phyloP scores from a whole-genome alignment of 2,888 invertebrate species.

The Pemphredon lugubris region DNA sequence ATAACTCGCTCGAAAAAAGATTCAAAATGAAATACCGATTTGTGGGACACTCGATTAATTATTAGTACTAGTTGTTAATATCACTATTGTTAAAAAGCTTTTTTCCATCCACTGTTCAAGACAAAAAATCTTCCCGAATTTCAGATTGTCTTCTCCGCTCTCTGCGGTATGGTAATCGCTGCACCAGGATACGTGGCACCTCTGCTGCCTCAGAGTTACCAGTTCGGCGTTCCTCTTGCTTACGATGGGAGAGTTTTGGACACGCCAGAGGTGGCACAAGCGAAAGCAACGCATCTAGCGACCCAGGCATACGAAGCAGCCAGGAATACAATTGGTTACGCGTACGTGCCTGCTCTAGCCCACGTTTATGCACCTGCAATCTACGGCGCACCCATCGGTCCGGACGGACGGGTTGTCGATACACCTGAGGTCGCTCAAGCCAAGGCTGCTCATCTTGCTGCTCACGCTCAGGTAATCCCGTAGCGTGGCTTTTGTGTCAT shows the following conservation, averaged over 20 bases:
- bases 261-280: slow-evolving; percentile 79
- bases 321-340: slow-evolving; percentile 63
- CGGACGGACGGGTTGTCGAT: slow-evolving; percentile 74
- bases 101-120: too few species aligned
- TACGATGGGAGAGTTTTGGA: slow-evolving; percentile 72
- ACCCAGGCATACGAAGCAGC: slow-evolving; percentile 78
- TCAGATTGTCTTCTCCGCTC: slow-evolving; percentile 64
- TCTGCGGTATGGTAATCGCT: slow-evolving; percentile 62
- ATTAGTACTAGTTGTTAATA: too few species aligned
- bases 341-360: slow-evolving; percentile 37
- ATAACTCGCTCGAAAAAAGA: too few species aligned
- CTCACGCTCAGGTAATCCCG: slow-evolving; percentile 67
- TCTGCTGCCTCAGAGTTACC: slow-evolving; percentile 43
- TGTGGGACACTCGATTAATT: too few species aligned
- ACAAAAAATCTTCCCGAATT: too few species aligned
- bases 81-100: too few species aligned
- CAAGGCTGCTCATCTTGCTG: slow-evolving; percentile 73
- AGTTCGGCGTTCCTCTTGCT: slow-evolving; percentile 63
- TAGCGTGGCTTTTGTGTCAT: not conserved
- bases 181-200: slow-evolving; percentile 52
- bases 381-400: slow-evolving; percentile 73
- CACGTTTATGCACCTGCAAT: slow-evolving; percentile 52
- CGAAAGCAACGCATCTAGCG: slow-evolving; percentile 81
- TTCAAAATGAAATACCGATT: too few species aligned
- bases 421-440: slow-evolving; percentile 78